These are phyloP conservation scores for Tetranychus piercei DNA, from an alignment of 2,888 invertebrate species.

Conservation along the genomic window DNA sequence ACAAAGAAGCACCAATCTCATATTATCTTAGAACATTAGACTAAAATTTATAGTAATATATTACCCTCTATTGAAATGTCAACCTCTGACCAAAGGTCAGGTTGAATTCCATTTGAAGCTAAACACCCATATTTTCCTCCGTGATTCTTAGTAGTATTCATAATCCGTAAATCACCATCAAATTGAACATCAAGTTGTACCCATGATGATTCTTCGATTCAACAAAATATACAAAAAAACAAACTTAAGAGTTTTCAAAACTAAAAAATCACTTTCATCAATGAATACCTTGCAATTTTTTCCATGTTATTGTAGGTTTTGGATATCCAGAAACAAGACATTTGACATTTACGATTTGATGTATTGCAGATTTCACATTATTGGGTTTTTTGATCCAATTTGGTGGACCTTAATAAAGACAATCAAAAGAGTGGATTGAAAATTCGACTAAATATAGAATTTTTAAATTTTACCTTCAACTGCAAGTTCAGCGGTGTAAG, in stretches of 20 bases:
- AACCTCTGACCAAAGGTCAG: background rate
- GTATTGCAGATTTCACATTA: background rate
- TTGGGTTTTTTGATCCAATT: background rate
- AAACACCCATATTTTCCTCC: background rate
- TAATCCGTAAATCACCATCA: background rate
- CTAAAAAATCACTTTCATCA: background rate
- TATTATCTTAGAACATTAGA: no score
- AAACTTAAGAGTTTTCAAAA: background rate
- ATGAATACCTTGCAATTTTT: background rate
- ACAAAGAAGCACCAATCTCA: no score
- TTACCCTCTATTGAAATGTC: background rate
- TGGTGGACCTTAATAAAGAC: background rate
- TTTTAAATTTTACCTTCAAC: background rate
- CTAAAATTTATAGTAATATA: background rate
- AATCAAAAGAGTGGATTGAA: background rate
- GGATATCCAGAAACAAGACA: background rate
- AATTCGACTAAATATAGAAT: background rate
- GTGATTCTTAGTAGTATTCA: background rate
- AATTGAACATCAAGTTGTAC: background rate
- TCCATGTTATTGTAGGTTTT: background rate
- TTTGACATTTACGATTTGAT: background rate
- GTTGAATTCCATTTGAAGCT: background rate
- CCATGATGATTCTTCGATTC: background rate
- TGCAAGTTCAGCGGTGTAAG: background rate
- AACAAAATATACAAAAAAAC: background rate